Evolutionary conservation across 2,888 invertebrate species (phyloP).

Genomic region (Falcaria lacertinaria): DNA sequence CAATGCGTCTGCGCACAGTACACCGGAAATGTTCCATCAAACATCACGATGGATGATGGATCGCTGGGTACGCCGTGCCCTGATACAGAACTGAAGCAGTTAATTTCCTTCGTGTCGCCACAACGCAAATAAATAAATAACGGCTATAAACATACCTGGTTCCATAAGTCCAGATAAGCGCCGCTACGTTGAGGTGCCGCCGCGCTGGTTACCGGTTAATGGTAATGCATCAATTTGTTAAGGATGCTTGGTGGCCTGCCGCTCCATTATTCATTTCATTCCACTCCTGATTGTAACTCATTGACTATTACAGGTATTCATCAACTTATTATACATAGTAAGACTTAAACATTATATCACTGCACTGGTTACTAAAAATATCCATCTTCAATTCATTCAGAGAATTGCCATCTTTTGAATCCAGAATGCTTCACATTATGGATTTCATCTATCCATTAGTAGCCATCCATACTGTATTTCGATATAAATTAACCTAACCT

Average conservation of each 20-base stretch:
- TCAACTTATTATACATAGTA: too few relatives aligned
- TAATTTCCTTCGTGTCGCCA: constrained; percentile 27
- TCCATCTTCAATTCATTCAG: too few relatives aligned
- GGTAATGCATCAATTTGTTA: constrained; percentile 17
- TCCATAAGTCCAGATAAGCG: constrained; percentile 9
- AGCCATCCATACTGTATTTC: too few relatives aligned
- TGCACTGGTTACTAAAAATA: too few relatives aligned
- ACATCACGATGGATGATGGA: constrained; percentile 41
- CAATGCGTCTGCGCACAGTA: constrained; percentile 43
- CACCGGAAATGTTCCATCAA: constrained; percentile 51
- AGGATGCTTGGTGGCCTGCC: constrained; percentile 4
- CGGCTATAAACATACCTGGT: constrained; percentile 10
- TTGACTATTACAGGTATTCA: too few relatives aligned
- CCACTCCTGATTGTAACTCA: background rate
- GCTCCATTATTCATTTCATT: constrained; percentile 6
- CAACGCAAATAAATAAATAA: constrained; percentile 27
- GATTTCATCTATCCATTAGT: too few relatives aligned
- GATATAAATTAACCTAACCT: too few relatives aligned
- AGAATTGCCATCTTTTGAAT: too few relatives aligned
- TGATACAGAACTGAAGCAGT: constrained; percentile 25
- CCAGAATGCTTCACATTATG: too few relatives aligned
- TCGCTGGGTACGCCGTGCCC: constrained; percentile 30
- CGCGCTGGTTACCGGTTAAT: constrained; percentile 7
- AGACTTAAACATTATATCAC: too few relatives aligned
- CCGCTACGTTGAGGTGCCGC: background rate